phyloP scores from a whole-genome alignment of 2,888 invertebrate species.

The Meta bourneti region DNA sequence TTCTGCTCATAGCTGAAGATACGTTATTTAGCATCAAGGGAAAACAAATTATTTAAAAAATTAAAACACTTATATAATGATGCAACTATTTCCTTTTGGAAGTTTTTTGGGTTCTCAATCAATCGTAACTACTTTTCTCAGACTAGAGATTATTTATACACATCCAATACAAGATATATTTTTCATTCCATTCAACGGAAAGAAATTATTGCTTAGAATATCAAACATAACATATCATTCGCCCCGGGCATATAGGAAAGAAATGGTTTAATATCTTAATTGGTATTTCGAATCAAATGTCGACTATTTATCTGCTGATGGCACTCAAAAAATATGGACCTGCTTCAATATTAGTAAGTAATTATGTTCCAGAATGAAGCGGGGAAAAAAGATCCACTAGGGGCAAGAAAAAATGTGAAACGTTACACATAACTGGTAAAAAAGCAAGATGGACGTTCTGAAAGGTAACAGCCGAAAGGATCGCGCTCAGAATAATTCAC shows the following conservation, averaged over 20 bases:
- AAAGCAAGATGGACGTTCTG: neutral
- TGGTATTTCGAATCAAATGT: slow-evolving; percentile 1
- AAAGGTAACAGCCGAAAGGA: slow-evolving; percentile 11
- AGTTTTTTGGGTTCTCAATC: neutral
- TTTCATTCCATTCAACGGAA: neutral
- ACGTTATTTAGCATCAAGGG: too few species aligned
- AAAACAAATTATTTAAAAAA: too few species aligned
- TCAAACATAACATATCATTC: neutral
- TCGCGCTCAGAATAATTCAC: slow-evolving; percentile 48
- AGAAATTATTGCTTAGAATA: neutral
- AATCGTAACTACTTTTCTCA: neutral
- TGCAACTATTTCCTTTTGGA: too few species aligned
- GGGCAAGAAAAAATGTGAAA: slow-evolving; percentile 22
- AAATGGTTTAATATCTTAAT: slow-evolving; percentile 28
- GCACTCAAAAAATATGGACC: neutral
- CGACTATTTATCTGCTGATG: slow-evolving; percentile 5
- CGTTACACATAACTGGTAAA: slow-evolving; percentile 25
- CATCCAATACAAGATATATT: neutral
- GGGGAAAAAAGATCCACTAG: slow-evolving; percentile 6
- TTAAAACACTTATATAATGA: too few species aligned
- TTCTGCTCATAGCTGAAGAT: too few species aligned
- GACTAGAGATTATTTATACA: neutral
- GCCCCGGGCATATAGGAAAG: neutral
- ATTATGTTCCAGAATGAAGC: slow-evolving; percentile 23
- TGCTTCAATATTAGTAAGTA: slow-evolving; percentile 33